Percentiles rank a stretch among this genome's conserved stretches.
Conservation (phyloP, 2,797 vertebrate genomes). For the Xenopus petersii region DNA sequence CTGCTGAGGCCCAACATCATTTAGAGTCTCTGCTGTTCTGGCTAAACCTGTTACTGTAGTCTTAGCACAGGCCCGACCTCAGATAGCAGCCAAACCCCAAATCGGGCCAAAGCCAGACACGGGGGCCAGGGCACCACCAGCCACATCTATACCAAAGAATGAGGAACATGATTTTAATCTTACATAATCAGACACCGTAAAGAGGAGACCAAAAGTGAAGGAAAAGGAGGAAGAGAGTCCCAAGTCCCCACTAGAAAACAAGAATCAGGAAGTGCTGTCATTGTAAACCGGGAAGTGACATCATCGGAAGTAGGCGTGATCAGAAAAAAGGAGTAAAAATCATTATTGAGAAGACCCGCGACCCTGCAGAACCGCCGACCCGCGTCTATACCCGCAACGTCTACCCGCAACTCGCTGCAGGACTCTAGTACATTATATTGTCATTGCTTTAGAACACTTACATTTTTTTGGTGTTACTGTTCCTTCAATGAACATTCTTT, state of each 20-base stretch:
- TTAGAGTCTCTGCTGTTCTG: not conserved
- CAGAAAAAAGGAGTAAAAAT: too few species aligned
- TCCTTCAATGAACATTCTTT: too few species aligned
- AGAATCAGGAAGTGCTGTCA: too few species aligned
- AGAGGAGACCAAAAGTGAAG: constrained; percentile 80
- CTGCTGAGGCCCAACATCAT: not conserved
- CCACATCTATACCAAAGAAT: rapidly evolving
- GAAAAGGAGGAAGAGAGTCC: constrained; percentile 56
- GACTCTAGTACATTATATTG: too few species aligned
- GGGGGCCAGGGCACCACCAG: not conserved
- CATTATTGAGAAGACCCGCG: too few species aligned
- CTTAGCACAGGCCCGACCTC: not conserved
- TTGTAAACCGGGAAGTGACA: too few species aligned
- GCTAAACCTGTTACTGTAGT: not conserved
- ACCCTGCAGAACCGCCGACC: too few species aligned
- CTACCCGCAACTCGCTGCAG: too few species aligned
- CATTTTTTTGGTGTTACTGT: too few species aligned
- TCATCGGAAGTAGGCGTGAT: too few species aligned
- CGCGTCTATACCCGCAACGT: too few species aligned
- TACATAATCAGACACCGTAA: constrained; percentile 88
- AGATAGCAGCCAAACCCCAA: constrained; percentile 47
- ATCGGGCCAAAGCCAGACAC: constrained; percentile 30
- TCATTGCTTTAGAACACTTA: too few species aligned
- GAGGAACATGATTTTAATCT: constrained; percentile 83
- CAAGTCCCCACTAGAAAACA: constrained; percentile 13